Conservation (phyloP, 92 coral and sea anemone species). For the Porites rus region DNA sequence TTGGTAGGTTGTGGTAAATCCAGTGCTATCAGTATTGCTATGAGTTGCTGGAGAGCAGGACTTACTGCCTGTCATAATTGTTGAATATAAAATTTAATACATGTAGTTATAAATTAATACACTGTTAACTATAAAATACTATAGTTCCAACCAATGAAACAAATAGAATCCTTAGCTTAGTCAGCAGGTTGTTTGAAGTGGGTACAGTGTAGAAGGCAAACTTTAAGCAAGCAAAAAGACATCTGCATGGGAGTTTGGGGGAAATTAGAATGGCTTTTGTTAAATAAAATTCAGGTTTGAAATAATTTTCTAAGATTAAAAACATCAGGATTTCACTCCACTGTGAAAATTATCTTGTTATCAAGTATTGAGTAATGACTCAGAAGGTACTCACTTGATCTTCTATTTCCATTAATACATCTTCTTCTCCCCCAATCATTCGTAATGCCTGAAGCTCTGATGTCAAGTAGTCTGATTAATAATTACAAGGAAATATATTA, state of each 20-base stretch:
- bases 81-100: not conserved
- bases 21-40: constrained; percentile 76
- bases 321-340: not conserved
- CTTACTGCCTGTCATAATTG: constrained; percentile 71
- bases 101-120: not conserved
- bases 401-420: constrained; percentile 87
- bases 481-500: not conserved
- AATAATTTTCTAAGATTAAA: not conserved
- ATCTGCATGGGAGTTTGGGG: too few species aligned
- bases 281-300: too few species aligned
- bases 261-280: too few species aligned
- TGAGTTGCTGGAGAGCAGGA: constrained; percentile 84
- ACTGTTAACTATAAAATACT: too few species aligned
- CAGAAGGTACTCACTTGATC: constrained; percentile 69
- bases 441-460: constrained; percentile 97
- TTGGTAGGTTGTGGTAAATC: constrained; percentile 83
- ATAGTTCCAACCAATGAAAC: too few species aligned
- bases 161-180: too few species aligned
- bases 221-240: too few species aligned
- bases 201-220: too few species aligned
- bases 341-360: too few species aligned
- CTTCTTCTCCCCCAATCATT: constrained; percentile 86
- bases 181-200: too few species aligned
- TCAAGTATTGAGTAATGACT: not conserved
- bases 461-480: constrained; percentile 80